Evolutionary conservation across 2,888 invertebrate species (phyloP).

Genomic region (Pristionchus japonicus): DNA sequence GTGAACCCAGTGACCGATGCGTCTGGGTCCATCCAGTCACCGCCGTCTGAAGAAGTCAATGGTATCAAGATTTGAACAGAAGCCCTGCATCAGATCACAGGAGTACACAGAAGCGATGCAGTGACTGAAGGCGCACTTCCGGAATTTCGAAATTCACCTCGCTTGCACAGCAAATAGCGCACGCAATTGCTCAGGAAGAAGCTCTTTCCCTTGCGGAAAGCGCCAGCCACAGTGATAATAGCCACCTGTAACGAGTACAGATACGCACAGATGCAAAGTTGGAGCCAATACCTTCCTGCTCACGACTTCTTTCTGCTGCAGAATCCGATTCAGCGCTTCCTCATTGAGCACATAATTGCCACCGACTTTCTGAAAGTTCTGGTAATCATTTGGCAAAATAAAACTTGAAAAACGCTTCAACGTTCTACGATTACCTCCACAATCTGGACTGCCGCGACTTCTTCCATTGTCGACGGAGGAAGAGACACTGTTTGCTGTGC

Average conservation of each 20-base stretch:
- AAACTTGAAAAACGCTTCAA: not conserved
- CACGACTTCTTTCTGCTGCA: not conserved
- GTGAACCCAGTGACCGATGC: not conserved
- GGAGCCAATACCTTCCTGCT: not conserved
- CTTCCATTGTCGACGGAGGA: not conserved
- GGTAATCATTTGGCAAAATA: no score
- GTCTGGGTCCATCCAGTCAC: not conserved
- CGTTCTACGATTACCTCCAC: not conserved
- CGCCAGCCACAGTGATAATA: not conserved
- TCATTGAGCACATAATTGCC: not conserved
- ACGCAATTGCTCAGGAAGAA: not conserved
- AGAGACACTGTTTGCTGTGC: no score
- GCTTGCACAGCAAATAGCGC: not conserved
- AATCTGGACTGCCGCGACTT: not conserved
- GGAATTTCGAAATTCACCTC: not conserved
- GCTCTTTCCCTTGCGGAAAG: not conserved
- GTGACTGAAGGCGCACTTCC: no score
- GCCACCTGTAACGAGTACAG: not conserved
- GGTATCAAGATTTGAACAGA: not conserved
- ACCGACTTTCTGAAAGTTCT: not conserved
- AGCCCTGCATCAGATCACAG: no score
- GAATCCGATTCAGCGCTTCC: not conserved
- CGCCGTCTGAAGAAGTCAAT: not conserved
- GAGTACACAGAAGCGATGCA: no score
- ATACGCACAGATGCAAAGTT: not conserved